phyloP scores from a whole-genome alignment of 2,113 vertebrate species.

The Pseudorasbora parva region DNA sequence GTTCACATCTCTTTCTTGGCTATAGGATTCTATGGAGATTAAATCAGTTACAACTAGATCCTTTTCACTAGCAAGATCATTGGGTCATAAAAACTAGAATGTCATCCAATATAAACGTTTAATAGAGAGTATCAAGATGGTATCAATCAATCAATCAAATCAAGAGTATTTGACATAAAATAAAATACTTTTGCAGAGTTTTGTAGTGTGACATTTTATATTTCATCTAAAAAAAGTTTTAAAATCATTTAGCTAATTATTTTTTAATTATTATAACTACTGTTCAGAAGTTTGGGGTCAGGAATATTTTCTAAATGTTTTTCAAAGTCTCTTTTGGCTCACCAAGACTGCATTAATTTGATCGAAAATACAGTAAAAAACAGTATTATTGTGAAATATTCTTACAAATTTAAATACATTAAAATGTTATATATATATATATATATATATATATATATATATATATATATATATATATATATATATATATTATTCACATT shows the following conservation, averaged over 20 bases:
- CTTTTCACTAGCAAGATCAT: not conserved
- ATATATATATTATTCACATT: too few relatives aligned
- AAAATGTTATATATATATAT: too few relatives aligned
- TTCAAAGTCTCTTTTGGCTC: not conserved
- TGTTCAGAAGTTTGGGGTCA: not conserved
- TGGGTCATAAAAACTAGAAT: not conserved
- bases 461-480: too few relatives aligned
- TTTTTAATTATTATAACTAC: not conserved
- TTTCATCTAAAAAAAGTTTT: not conserved
- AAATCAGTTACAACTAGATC: not conserved
- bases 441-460: too few relatives aligned
- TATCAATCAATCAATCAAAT: too few relatives aligned
- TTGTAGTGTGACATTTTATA: not conserved
- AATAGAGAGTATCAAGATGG: too few relatives aligned
- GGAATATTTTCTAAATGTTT: not conserved
- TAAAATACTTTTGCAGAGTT: not conserved
- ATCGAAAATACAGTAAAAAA: too few relatives aligned
- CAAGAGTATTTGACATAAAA: not conserved
- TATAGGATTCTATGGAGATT: not conserved
- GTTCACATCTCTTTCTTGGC: not conserved
- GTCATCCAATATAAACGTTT: not conserved
- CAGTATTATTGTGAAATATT: too few relatives aligned
- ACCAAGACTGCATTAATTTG: not conserved
- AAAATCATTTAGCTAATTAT: not conserved
- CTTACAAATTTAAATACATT: too few relatives aligned